Evolutionary conservation across 2,888 invertebrate genomes (phyloP).

Genomic region (Drosophila cyrtoloma): DNA sequence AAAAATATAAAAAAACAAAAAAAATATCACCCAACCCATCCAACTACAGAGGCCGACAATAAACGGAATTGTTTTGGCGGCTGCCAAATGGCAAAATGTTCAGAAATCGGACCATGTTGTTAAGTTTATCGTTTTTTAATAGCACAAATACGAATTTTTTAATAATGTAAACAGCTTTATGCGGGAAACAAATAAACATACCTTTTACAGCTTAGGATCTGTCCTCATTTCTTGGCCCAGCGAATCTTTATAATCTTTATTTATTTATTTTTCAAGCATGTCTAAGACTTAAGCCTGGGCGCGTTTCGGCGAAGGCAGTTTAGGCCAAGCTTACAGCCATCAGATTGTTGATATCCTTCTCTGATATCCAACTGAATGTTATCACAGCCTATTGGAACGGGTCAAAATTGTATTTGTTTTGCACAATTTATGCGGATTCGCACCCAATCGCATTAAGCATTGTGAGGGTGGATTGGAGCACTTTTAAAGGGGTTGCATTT

Average conservation of each 20-base stretch:
- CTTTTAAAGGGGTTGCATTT: background rate
- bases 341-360: background rate
- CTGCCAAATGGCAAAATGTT: constrained; percentile 18
- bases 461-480: constrained; percentile 6
- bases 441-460: background rate
- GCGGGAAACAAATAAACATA: background rate
- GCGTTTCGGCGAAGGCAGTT: background rate
- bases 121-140: constrained; percentile 20
- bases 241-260: background rate
- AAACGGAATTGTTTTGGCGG: constrained; percentile 60
- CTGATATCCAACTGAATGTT: background rate
- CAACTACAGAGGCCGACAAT: constrained; percentile 24
- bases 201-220: background rate
- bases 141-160: background rate
- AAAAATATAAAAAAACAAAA: background rate
- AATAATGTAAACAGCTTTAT: background rate
- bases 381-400: background rate
- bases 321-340: background rate
- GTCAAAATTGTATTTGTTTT: background rate
- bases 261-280: background rate
- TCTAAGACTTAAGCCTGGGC: background rate
- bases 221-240: background rate
- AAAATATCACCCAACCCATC: background rate
- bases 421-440: background rate
- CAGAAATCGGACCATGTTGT: background rate